Conservation (phyloP, 2,888 invertebrate genomes). For the Erpobdella octoculata region DNA sequence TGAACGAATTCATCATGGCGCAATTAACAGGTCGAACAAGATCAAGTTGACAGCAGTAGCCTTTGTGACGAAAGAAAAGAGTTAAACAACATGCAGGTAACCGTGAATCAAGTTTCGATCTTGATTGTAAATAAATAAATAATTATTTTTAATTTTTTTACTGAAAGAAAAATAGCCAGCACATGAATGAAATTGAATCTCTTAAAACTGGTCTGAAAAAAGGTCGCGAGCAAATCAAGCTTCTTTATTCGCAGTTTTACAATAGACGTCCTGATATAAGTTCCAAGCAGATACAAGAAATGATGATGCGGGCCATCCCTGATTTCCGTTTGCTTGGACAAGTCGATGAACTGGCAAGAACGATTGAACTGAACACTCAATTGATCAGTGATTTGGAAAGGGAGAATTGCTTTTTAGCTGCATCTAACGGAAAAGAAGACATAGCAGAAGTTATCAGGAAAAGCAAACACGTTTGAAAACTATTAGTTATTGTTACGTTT, state of each 20-base stretch:
- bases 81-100: constrained; percentile 25
- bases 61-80: constrained; percentile 19
- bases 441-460: not conserved
- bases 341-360: constrained; percentile 18
- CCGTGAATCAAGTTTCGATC: not conserved
- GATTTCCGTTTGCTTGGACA: constrained; percentile 5
- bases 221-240: constrained; percentile 17
- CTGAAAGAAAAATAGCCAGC: constrained; percentile 20
- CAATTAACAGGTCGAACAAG: constrained; percentile 16
- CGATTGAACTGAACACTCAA: constrained; percentile 12
- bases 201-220: constrained; percentile 22
- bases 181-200: constrained; percentile 24
- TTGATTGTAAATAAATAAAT: not conserved
- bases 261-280: constrained; percentile 21
- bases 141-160: not conserved
- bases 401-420: constrained; percentile 20
- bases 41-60: constrained; percentile 20
- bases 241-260: constrained; percentile 10
- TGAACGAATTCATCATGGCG: too few species aligned
- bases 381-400: constrained; percentile 18
- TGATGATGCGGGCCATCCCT: constrained; percentile 4
- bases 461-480: too few species aligned
- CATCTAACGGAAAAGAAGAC: not conserved
- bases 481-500: too few species aligned
- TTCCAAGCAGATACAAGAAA: constrained; percentile 24